A percentile compares a stretch with the other conserved stretches of the same genome.
Evolutionary conservation across 2,888 invertebrate genomes (phyloP).

Genomic region (Drosophila falleni): DNA sequence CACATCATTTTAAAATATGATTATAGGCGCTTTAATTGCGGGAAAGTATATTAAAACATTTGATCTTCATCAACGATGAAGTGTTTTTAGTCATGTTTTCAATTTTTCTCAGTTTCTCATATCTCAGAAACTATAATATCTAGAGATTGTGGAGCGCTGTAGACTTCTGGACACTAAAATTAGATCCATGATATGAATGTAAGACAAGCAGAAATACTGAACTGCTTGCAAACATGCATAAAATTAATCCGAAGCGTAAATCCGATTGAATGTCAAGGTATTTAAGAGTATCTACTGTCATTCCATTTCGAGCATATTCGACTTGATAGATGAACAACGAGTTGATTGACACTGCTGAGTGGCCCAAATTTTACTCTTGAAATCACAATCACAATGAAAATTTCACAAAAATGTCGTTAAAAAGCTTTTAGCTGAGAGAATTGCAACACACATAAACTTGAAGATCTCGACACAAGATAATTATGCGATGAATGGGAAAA

Average conservation of each 20-base stretch:
- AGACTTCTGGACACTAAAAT: background rate
- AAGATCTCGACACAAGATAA: background rate
- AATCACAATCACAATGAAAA: background rate
- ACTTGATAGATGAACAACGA: background rate
- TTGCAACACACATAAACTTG: constrained; percentile 2
- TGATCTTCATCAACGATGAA: background rate
- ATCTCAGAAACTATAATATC: background rate
- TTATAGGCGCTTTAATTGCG: too few species aligned
- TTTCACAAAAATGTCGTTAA: constrained; percentile 3
- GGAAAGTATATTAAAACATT: background rate
- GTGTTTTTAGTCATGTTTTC: background rate
- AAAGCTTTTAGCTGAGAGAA: constrained; percentile 5
- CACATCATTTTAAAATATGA: too few species aligned
- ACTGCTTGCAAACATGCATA: constrained; percentile 14
- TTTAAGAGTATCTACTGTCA: background rate
- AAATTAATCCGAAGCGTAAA: background rate
- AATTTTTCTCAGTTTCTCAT: background rate
- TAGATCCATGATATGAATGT: background rate
- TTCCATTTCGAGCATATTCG: background rate
- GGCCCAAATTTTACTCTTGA: background rate
- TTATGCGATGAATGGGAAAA: background rate
- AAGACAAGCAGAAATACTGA: background rate
- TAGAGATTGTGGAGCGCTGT: background rate
- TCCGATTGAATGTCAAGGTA: background rate
- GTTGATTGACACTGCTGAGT: background rate